Evolutionary conservation across 2,797 vertebrate genomes (phyloP), one percentile per base, ranked within the genome.

Genomic region (Crocodylus rhombifer): DNA sequence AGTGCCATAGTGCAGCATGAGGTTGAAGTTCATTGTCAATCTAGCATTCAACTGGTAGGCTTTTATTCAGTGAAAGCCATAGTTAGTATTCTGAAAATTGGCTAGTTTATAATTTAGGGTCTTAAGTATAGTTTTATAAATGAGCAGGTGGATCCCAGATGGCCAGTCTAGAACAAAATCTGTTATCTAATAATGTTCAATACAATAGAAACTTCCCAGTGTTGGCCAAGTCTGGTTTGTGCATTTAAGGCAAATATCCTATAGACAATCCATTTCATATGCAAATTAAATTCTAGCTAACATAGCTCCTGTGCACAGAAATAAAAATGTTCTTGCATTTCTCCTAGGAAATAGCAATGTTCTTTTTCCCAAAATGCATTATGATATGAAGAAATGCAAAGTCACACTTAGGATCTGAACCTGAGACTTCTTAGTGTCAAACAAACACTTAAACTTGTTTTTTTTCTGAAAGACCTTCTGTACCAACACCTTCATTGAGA

Each of bases 41-140:
- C 16, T 74, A 17, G 33, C 36, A 51, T 71, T 87, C 86, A 28
- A 75, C 78, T 26, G 51, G 56, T 87, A 42, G 82, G 69, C 62
- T n/a, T 81, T 36, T 8, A 0, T 30, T 57, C 18, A 64, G 82
- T 55, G 16, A 73, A 58, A 90, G 87, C 23, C 1, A 4, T 77
- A 26, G 36, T 14, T 82, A 65, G 62, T 87, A 42, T 58, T 89
- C 75, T 94, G 80, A 92, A 81, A 84, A 78, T 80, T 56, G 28
- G 12, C 64, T 6, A 17, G 36, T 33, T 75, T 88, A 21, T 36
- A 76, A 90, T 11, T 33, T 78, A 28, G 67, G 42, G 86, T 2
- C 11, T 12, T 77, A 33, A 1, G 1, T 77, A n/a, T 58, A 33
- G 14, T 2, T 76, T 94, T 84, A 58, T 82, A 56, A 56, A 14